These are phyloP conservation scores for Equus quagga DNA, from an alignment of 2,113 vertebrate genomes.

Conservation along the genomic window DNA sequence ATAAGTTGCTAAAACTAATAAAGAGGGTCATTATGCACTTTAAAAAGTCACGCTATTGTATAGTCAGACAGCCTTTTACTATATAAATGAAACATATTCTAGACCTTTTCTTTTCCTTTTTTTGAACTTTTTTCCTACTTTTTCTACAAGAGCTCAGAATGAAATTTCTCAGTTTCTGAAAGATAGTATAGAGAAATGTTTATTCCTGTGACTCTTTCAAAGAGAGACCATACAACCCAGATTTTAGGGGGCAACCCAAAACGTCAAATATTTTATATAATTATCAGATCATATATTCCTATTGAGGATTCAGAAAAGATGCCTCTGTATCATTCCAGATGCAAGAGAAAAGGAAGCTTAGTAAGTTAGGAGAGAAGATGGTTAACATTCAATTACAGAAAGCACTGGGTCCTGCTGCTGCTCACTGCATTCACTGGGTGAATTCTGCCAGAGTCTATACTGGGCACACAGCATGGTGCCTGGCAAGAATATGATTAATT, in stretches of 20 bases:
- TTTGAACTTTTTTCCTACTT: not conserved
- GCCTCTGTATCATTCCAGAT: not conserved
- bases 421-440: too few relatives aligned
- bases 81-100: slow-evolving; percentile 55
- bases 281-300: not conserved
- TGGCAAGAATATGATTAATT: not conserved
- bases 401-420: not conserved
- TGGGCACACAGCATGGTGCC: too few relatives aligned
- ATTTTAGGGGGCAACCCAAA: not conserved
- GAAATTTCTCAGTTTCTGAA: not conserved
- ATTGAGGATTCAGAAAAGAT: not conserved
- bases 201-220: not conserved
- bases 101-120: not conserved
- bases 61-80: not conserved
- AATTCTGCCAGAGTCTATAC: too few relatives aligned
- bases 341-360: not conserved
- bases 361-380: not conserved
- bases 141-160: slow-evolving; percentile 20
- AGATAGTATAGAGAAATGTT: not conserved
- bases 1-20: slow-evolving; percentile 73
- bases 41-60: slow-evolving; percentile 55
- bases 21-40: slow-evolving; percentile 48
- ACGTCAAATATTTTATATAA: not conserved
- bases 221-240: not conserved
- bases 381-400: not conserved